phyloP scores from a whole-genome alignment of 2,797 vertebrate species.

The Scleropages formosus region DNA sequence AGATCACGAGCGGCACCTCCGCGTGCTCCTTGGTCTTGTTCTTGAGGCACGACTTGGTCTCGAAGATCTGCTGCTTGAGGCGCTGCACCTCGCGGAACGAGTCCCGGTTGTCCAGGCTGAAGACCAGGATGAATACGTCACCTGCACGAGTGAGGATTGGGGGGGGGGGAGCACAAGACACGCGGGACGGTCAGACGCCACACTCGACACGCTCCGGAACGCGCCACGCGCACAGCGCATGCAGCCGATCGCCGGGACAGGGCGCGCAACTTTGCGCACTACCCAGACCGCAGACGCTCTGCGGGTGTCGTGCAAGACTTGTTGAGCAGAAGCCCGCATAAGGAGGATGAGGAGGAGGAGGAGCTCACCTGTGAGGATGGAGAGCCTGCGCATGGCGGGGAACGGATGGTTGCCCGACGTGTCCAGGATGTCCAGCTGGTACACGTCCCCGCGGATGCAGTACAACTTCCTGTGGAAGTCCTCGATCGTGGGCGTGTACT shows the following conservation, averaged over 20 bases:
- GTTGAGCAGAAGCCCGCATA: too few species aligned
- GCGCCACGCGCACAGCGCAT: too few species aligned
- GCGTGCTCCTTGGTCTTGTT: conserved; percentile 92
- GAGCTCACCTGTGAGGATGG: conserved; percentile 88
- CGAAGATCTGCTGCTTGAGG: conserved; percentile 90
- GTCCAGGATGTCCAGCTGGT: conserved; percentile 94
- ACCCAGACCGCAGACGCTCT: not conserved
- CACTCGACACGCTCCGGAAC: not conserved
- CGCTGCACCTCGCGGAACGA: conserved; percentile 94
- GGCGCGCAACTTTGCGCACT: too few species aligned
- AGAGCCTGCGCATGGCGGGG: conserved; percentile 94
- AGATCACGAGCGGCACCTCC: conserved; percentile 91
- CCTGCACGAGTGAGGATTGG: too few species aligned
- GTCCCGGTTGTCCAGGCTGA: conserved; percentile 92
- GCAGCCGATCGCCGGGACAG: too few species aligned
- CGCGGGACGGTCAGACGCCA: not conserved
- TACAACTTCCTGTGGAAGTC: conserved; percentile 98
- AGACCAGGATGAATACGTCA: conserved; percentile 93
- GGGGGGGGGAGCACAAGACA: not conserved
- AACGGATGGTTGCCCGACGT: conserved; percentile 95
- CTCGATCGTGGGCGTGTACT: conserved; percentile 96
- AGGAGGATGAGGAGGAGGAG: too few species aligned
- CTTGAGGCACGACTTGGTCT: conserved; percentile 93
- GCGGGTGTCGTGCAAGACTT: too few species aligned
- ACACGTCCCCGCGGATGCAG: conserved; percentile 91